These are phyloP conservation scores for Plebejus argus DNA, from an alignment of 2,888 invertebrate genomes.

Conservation along the genomic window DNA sequence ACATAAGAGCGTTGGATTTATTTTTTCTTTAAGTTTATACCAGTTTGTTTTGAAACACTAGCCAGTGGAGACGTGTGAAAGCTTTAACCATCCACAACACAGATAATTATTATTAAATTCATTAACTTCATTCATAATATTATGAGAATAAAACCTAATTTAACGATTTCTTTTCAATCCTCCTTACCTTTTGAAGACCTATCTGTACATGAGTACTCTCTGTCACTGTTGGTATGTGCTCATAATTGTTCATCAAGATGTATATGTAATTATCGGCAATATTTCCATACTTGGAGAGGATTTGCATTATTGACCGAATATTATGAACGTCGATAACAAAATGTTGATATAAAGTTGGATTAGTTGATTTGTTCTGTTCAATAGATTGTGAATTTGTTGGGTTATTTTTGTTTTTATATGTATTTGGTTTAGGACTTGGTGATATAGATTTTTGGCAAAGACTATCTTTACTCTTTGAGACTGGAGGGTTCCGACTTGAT, in stretches of 20 bases:
- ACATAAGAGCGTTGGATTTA: not conserved
- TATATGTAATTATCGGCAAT: slow-evolving; percentile 16
- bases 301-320: slow-evolving; percentile 45
- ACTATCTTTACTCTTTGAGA: not conserved
- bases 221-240: not conserved
- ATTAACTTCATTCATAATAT: too few species aligned
- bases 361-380: not conserved
- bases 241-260: not conserved
- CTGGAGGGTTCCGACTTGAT: not conserved
- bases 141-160: too few species aligned
- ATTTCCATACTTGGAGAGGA: slow-evolving; percentile 40
- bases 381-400: not conserved
- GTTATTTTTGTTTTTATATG: not conserved
- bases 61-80: too few species aligned
- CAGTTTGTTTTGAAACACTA: too few species aligned
- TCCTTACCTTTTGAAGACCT: slow-evolving; percentile 3
- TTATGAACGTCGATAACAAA: not conserved
- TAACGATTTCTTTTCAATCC: too few species aligned
- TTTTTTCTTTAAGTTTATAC: too few species aligned
- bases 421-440: not conserved
- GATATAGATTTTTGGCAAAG: not conserved
- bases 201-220: not conserved
- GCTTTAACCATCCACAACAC: too few species aligned
- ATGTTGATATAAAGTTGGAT: not conserved
- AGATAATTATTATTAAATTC: too few species aligned